Evolutionary conservation across 2,113 vertebrate species (phyloP).

Genomic region (Cryptomyrus ogoouensis): DNA sequence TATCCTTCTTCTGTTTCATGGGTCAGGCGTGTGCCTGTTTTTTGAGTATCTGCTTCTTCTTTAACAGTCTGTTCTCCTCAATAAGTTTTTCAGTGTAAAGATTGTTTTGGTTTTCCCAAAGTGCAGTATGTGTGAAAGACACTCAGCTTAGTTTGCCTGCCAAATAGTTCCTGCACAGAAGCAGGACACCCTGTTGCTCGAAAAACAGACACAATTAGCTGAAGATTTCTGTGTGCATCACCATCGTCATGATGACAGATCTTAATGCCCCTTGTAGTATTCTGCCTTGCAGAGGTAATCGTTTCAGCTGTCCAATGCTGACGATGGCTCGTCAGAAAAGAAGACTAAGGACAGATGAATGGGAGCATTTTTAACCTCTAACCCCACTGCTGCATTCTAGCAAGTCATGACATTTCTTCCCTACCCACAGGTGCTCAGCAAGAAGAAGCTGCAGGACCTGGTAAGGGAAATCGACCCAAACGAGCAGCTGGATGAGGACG

Average conservation of each 20-base stretch:
- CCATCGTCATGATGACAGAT: neutral
- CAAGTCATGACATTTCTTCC: neutral
- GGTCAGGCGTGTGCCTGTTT: neutral
- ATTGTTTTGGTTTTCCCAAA: neutral
- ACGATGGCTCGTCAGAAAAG: neutral
- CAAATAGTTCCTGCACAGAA: neutral
- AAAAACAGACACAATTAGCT: neutral
- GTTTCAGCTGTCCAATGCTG: neutral
- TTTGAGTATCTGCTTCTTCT: neutral
- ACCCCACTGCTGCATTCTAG: neutral
- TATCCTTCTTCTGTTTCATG: neutral
- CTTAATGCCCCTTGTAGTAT: neutral
- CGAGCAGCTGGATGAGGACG: constrained; percentile 96
- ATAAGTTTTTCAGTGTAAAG: neutral
- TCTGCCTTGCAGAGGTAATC: neutral
- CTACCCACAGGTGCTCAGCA: constrained; percentile 78
- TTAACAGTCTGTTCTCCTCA: neutral
- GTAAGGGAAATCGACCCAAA: constrained; percentile 97
- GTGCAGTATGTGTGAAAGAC: neutral
- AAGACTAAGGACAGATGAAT: neutral
- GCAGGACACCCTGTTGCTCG: neutral
- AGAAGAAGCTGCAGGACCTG: constrained; percentile 96
- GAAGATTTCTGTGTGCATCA: neutral
- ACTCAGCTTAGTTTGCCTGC: neutral
- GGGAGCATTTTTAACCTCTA: neutral